Evolutionary conservation across 2,888 invertebrate genomes (phyloP), one percentile per base, ranked within the genome.

Genomic region (Eupithecia centaureata): DNA sequence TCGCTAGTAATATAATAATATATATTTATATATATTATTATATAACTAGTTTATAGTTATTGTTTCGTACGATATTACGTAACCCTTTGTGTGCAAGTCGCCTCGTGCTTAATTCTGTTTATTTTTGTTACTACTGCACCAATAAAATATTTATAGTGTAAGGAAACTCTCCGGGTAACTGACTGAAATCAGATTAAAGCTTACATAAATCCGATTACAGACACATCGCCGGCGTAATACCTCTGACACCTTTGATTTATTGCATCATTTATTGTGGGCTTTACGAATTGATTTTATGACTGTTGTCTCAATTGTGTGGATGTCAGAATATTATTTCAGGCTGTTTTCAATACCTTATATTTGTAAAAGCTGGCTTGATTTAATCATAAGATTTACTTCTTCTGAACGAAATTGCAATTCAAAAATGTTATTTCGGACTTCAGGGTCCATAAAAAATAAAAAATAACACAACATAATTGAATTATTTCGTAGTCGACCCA

Each of bases 241-340:
- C 13, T 27, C 56, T 61, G 28, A 28, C 38, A 56, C 38, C 22
- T 63, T 15, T 56, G 63, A 63, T 42, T 54, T 63, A 63, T 56
- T 56, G 54, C 18, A 52, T 12, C 61, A 52, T 61, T 15, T 22
- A 27, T 52, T 52, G 7, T 27, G 52, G 35, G 52, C 35, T 62
- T 62, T 33, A 30, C n/a, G n/a, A 33, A 35, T 62, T 52, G 52
- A 35, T 54, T 52, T 12, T n/a, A 52, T n/a, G 52, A 35, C 52
- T 25, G 8, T 7, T 18, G 18, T 8, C 7, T n/a, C 18, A 18
- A 42, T 22, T 47, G 10, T 47, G 47, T 8, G 42, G 42, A 13
- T 22, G 10, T 42, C 4, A 18, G 7, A 12, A 27, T 5, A 35
- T 47, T 57, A 56, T 27, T 10, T 56, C 47, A 10, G 22, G 10